Evolutionary conservation across 2,113 vertebrate genomes (phyloP).

Genomic region (Australoheros scitulus): DNA sequence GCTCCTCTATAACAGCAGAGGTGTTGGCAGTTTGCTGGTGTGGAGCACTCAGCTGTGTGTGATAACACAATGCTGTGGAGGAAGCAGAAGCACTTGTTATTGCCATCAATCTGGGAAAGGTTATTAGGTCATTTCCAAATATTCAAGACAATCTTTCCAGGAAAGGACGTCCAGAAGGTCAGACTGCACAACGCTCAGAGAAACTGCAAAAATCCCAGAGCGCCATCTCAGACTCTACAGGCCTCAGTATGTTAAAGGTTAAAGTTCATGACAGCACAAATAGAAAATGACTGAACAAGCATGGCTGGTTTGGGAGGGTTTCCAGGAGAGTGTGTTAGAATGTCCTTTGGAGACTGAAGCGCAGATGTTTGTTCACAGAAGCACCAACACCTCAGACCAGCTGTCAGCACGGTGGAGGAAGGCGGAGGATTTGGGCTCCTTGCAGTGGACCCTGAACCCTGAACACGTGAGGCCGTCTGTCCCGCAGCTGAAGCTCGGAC

Average conservation of each 20-base stretch:
- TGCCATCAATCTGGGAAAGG: no score
- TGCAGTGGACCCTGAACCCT: accelerated
- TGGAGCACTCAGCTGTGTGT: no score
- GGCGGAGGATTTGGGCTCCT: neutral
- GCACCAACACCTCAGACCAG: neutral
- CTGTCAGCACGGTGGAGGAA: neutral
- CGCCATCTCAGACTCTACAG: neutral
- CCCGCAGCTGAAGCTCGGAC: neutral
- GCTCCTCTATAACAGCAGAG: no score
- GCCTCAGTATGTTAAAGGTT: neutral
- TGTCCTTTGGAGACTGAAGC: neutral
- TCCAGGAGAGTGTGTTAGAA: neutral
- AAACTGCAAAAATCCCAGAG: neutral
- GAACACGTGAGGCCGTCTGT: neutral
- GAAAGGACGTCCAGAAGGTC: neutral
- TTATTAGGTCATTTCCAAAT: neutral
- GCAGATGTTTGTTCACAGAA: no score
- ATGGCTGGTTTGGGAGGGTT: neutral
- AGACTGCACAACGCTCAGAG: neutral
- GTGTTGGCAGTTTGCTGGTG: no score
- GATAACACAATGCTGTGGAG: no score
- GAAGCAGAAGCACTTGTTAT: no score
- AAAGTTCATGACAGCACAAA: neutral
- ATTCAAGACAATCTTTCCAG: neutral
- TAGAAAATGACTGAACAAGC: neutral